Percentiles rank a stretch among this genome's conserved stretches.
Conservation (phyloP, 2,797 vertebrate species). For the Acanthopagrus latus region DNA sequence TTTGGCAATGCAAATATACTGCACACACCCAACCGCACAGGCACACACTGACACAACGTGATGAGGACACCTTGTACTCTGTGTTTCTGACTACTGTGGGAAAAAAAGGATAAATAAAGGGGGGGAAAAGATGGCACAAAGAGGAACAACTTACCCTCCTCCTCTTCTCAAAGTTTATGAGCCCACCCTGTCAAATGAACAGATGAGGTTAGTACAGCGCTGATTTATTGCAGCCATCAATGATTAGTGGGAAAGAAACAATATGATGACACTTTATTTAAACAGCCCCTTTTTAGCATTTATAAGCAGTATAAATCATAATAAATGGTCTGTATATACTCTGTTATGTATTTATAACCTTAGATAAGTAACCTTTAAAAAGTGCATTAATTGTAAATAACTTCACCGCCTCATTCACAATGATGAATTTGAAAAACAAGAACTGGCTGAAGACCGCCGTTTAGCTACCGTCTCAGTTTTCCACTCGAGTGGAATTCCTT, state of each 20-base stretch:
- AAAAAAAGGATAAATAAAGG: background rate
- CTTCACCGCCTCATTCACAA: too few relatives aligned
- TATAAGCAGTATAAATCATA: background rate
- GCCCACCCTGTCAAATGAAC: slow-evolving; percentile 81
- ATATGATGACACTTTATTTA: background rate
- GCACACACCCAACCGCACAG: slow-evolving; percentile 7
- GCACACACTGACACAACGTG: background rate
- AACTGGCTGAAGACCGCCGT: too few relatives aligned
- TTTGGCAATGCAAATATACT: slow-evolving; percentile 10
- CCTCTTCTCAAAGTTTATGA: slow-evolving; percentile 92
- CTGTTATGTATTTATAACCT: background rate
- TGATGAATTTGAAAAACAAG: too few relatives aligned
- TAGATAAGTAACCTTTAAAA: background rate
- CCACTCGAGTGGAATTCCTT: too few relatives aligned
- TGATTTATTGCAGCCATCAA: slow-evolving; percentile 1
- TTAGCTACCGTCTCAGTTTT: too few relatives aligned
- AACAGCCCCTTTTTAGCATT: background rate
- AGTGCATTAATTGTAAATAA: too few relatives aligned
- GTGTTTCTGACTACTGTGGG: background rate
- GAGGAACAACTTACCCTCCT: slow-evolving; percentile 85
- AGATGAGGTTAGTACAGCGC: slow-evolving; percentile 7
- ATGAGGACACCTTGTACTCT: background rate
- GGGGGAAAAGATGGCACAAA: slow-evolving; percentile 9
- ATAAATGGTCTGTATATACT: background rate
- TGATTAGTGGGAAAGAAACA: background rate